Base-by-base conservation (phyloP, 2,797 vertebrate genomes). In the Octomys mimax region DNA sequence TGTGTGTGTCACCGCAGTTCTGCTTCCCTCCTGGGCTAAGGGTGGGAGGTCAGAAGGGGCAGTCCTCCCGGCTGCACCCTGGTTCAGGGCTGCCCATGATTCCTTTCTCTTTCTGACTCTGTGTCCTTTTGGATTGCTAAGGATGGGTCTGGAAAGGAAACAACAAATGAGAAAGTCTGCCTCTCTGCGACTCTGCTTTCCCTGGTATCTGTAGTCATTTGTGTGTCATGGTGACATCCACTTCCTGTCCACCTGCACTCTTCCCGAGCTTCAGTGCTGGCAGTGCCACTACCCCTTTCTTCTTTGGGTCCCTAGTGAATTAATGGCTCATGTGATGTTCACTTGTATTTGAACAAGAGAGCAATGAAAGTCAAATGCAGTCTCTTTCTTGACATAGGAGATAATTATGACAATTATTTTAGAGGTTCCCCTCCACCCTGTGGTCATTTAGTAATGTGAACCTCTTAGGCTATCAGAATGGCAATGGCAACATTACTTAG, bases 311-410 rank as follows among this genome's bases (percentile, higher is more conserved):
- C 33, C 79, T 22, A 89, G 19, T 95, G 89, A 90, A 19, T 66
- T 84, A 71, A 52, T 78, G 68, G 52, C 54, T 86, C 46, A 0
- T 57, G 28, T 77, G 78, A 85, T 57, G 81, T n/a, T 92, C 71
- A 90, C n/a, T 92, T 92, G 24, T 90, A 54, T 94, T 87, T 79
- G 8, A 88, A 14, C 90, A 61, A 66, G 46, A 61, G 71, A 91
- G 39, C 78, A 90, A 39, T 84, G 64, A 87, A 87, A 92, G 62
- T 81, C 39, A 87, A 94, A 80, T 68, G 62, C 24, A 57, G 54
- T 95, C 22, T 80, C 85, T 83, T 64, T 83, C 66, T 93, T 75
- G 39, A 66, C 54, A 12, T 61, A 90, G 64, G 62, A 54, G 59
- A n/a, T 71, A 84, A 84, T 80, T 71, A 71, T 57, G 16, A 39